These are phyloP conservation scores for Philopedon plagiatum DNA, from an alignment of 2,888 invertebrate genomes.

Conservation along the genomic window DNA sequence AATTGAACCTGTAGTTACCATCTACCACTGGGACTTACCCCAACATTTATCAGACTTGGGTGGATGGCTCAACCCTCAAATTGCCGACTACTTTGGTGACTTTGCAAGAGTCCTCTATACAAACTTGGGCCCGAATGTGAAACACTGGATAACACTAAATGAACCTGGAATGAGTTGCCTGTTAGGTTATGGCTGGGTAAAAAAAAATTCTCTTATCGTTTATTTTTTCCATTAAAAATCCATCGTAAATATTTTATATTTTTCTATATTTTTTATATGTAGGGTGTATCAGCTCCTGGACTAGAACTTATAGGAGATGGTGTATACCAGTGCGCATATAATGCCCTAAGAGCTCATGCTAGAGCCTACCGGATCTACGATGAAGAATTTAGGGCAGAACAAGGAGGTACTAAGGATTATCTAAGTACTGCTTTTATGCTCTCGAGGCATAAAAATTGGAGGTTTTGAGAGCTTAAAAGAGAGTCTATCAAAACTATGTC, in stretches of 20 bases:
- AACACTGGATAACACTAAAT: conserved; percentile 48
- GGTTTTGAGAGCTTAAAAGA: too few species aligned
- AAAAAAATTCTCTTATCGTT: too few species aligned
- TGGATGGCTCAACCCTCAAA: conserved; percentile 45
- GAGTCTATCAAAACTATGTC: too few species aligned
- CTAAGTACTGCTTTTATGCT: not conserved
- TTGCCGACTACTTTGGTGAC: conserved; percentile 44
- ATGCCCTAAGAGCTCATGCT: not conserved
- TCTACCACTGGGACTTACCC: conserved; percentile 50
- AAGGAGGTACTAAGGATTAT: not conserved
- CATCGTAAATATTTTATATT: too few species aligned
- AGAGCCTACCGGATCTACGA: not conserved
- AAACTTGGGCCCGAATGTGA: conserved; percentile 41
- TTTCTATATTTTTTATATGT: too few species aligned
- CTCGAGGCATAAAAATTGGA: too few species aligned
- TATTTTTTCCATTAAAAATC: too few species aligned
- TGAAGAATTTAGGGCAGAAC: not conserved
- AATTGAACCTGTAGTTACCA: conserved; percentile 44
- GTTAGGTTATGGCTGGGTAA: conserved; percentile 36
- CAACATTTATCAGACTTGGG: conserved; percentile 61
- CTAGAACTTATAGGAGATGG: not conserved
- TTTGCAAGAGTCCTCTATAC: conserved; percentile 41
- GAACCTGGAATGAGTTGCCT: conserved; percentile 44
- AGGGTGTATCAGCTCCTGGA: not conserved
- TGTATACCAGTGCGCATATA: not conserved